Base-by-base conservation (phyloP, 2,797 vertebrate genomes). In the Momotus momota region DNA sequence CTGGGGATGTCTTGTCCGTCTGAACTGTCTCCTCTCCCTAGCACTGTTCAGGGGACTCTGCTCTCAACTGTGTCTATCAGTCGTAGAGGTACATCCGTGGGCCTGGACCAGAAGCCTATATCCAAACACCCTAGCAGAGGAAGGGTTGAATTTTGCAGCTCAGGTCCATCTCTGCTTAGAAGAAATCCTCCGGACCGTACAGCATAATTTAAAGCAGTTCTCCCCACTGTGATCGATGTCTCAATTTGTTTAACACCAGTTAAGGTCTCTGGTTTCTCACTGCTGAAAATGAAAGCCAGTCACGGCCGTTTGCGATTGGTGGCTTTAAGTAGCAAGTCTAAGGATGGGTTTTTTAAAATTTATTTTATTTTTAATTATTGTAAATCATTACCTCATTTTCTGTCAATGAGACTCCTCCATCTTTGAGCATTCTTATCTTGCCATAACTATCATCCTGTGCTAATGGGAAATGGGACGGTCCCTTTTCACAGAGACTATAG, bases 311-410 rank as follows among this genome's bases (percentile, higher is more conserved):
- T 95, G 95, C 41, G 45, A 96, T 96, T 97, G 95, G 97, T 97
- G 98, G 97, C 97, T 98, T 98, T 97, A 98, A 98, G 97, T 97
- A 97, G 97, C 96, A 95, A 97, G 97, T 95, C 89, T 97, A 97
- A 97, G 97, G 96, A 86, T 96, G 92, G 82, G 2, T 81, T 64
- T 93, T 91, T 93, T 88, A 12, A 60, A 26, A 86, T 92, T 95
- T 89, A 97, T 97, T 97, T 96, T 96, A 93, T 90, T 96, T 98
- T 97, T 97, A 95, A 98, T 97, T 97, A 97, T 98, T 98, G 98
- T 98, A 97, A 98, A 97, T 96, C 98, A 98, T 98, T 98, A 98
- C 98, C 98, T 98, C 98, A 98, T 98, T 97, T 97, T 97, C 96
- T 97, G 98, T 98, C 98, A 96, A 93, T 93, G 90, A 93, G 96